Base-by-base conservation (phyloP, 2,113 vertebrate genomes). In the Narcine bancroftii region DNA sequence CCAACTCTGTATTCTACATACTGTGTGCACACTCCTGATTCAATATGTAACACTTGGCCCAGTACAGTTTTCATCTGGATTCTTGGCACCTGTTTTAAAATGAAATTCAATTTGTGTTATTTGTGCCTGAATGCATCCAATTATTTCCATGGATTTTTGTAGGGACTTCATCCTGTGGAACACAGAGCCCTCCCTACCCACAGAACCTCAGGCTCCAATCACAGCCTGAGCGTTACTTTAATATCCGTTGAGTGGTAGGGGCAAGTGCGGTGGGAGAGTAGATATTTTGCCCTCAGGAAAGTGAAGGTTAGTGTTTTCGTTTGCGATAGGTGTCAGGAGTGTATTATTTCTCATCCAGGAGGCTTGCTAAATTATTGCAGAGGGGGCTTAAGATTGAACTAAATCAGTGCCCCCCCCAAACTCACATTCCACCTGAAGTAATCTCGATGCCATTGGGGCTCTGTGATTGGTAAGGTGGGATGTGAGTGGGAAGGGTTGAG, bases 61-160 rank as follows among this genome's bases (percentile, higher is more conserved):
- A 36, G 6, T 60, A n/a, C 56, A 36, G 53, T 36, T 87, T 87
- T 36, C 53, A 87, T 60, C 53, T 60, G 33, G 53, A 63, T 87
- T 36, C 33, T 87, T 60, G 81, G 56, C 81, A 87, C 19, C 53
- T 60, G 81, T 60, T 85, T 87, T 60, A 63, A 56, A 87, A 60
- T 36, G n/a, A 87, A 87, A 87, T 87, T 53, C 53, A 87, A 87
- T 87, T 87, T 87, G 50, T 60, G 47, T 36, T 60, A 56, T 87
- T 81, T 87, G 33, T 63, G 81, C 53, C 17, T 87, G 53, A 87
- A 2, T 21, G 53, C 53, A 60, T 60, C 81, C 53, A 87, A 63
- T 87, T 63, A 60, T 60, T 60, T 60, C 53, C 53, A 36, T 6
- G 53, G 53, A 36, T 6, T 60, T 3, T 56, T 3, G 11, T 3